Percentiles rank a stretch among this genome's conserved stretches.
Evolutionary conservation across 2,113 vertebrate genomes (phyloP).

Genomic region (Gallinago paraguaiae): DNA sequence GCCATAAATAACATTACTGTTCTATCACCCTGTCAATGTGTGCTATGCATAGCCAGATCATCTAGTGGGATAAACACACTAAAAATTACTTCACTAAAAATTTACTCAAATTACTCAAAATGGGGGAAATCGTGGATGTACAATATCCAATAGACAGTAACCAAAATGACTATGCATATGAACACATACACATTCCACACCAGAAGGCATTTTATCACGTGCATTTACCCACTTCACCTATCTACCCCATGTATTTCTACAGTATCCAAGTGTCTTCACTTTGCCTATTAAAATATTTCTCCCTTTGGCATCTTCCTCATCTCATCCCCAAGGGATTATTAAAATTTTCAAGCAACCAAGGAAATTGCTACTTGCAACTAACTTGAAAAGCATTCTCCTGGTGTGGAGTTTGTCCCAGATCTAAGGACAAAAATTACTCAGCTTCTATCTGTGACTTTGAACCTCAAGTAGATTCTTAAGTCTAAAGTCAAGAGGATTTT

Average conservation of each 20-base stretch:
- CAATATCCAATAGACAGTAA: neutral
- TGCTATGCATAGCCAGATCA: neutral
- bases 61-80: neutral
- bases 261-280: neutral
- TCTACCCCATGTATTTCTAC: neutral
- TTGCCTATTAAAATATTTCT: neutral
- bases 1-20: neutral
- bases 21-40: neutral
- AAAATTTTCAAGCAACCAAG: neutral
- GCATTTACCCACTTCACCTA: neutral
- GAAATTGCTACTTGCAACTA: neutral
- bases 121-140: neutral
- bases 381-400: neutral
- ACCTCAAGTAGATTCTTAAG: slow-evolving; percentile 31
- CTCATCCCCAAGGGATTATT: neutral
- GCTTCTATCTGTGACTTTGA: neutral
- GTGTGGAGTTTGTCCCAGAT: neutral
- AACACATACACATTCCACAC: neutral
- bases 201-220: neutral
- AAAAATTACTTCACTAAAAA: neutral
- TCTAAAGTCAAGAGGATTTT: slow-evolving; percentile 52
- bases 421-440: neutral
- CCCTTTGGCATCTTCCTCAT: neutral
- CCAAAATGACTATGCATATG: neutral
- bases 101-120: neutral